A percentile compares a stretch with the other conserved stretches of the same genome.
These are phyloP conservation scores for Zapornia atra DNA, from an alignment of 2,113 vertebrate genomes.

Conservation along the genomic window DNA sequence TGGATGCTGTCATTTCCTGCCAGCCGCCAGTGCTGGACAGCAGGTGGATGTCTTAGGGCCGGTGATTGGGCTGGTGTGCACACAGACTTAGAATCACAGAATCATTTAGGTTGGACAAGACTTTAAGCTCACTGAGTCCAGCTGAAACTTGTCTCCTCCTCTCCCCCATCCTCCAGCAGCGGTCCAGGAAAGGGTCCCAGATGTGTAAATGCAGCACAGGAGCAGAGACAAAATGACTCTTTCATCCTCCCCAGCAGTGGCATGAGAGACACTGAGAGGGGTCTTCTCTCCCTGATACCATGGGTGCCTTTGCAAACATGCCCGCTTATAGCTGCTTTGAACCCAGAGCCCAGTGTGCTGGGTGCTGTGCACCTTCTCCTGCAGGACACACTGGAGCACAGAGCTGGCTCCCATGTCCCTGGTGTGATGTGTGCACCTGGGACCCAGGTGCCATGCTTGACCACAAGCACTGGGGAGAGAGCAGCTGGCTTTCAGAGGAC, in stretches of 20 bases:
- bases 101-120: background rate
- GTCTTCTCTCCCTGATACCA: background rate
- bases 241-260: background rate
- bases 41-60: constrained; percentile 6
- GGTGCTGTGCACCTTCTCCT: background rate
- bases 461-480: background rate
- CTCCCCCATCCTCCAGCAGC: background rate
- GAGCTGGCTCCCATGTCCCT: background rate
- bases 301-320: background rate
- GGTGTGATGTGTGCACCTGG: background rate
- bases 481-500: background rate
- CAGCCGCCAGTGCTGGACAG: background rate
- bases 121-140: background rate
- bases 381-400: background rate
- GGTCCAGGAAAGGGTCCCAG: background rate
- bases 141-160: background rate
- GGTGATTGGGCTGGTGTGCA: background rate
- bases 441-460: background rate
- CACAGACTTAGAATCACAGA: background rate
- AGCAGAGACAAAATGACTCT: background rate
- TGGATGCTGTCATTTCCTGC: constrained; percentile 50
- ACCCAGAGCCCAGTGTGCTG: background rate
- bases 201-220: accelerated
- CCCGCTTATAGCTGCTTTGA: background rate
- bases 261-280: background rate